Percentiles rank a stretch among this genome's conserved stretches.
phyloP scores from a whole-genome alignment of 2,888 invertebrate species.

The Drosophila diplacantha region DNA sequence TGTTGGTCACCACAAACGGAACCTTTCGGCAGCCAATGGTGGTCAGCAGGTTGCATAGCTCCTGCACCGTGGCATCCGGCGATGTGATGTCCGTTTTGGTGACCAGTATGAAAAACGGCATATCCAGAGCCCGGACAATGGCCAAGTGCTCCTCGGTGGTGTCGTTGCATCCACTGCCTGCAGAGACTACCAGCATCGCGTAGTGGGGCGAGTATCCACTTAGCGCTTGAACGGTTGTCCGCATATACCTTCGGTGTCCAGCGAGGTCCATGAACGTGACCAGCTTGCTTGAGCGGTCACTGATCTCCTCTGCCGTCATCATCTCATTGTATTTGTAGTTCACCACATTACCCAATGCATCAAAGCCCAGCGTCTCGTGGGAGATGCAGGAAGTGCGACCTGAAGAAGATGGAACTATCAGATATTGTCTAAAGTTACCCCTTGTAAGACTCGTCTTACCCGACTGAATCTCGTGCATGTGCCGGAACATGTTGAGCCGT shows the following conservation, averaged over 20 bases:
- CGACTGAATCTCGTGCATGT: conserved; percentile 95
- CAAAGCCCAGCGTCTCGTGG: conserved; percentile 97
- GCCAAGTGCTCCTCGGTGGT: conserved; percentile 95
- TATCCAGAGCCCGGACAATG: conserved; percentile 87
- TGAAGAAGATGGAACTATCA: not conserved
- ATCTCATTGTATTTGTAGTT: conserved; percentile 93
- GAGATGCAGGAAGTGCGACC: conserved; percentile 97
- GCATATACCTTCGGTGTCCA: conserved; percentile 96
- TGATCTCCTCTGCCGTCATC: conserved; percentile 95
- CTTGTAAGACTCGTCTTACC: conserved; percentile 27
- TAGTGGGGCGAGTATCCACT: conserved; percentile 96
- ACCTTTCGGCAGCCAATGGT: conserved; percentile 83
- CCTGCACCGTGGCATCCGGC: conserved; percentile 79
- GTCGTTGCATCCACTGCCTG: conserved; percentile 87
- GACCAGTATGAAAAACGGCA: conserved; percentile 95
- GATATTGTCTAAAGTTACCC: too few relatives aligned
- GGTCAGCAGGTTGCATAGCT: conserved; percentile 82
- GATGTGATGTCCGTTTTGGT: conserved; percentile 94
- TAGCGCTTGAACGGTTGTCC: conserved; percentile 95
- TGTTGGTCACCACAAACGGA: conserved; percentile 82
- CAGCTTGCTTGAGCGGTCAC: conserved; percentile 93
- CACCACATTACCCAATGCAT: conserved; percentile 88
- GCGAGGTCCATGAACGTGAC: conserved; percentile 97
- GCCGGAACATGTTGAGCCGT: conserved; percentile 95
- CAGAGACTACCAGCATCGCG: conserved; percentile 91